Evolutionary conservation across 2,797 vertebrate genomes (phyloP).

Genomic region (Anguilla anguilla): DNA sequence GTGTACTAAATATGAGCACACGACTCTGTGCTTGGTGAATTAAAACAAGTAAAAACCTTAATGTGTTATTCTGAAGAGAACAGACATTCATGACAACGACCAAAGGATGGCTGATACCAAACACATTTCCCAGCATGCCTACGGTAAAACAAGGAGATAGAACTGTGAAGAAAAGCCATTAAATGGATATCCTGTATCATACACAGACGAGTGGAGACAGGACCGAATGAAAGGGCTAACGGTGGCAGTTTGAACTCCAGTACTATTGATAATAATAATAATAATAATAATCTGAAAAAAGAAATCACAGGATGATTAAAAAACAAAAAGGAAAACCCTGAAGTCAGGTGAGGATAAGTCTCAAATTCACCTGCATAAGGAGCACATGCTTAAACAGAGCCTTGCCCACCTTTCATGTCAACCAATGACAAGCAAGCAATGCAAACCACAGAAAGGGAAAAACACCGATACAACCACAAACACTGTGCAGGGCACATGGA

Average conservation of each 20-base stretch:
- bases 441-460: slow-evolving; percentile 73
- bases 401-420: slow-evolving; percentile 97
- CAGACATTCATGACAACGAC: slow-evolving; percentile 55
- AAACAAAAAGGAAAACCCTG: slow-evolving; percentile 73
- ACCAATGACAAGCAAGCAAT: slow-evolving; percentile 97
- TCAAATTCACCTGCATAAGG: slow-evolving; percentile 95
- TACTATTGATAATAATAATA: slow-evolving; percentile 57
- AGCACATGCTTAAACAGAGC: slow-evolving; percentile 92
- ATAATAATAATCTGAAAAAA: slow-evolving; percentile 65
- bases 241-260: slow-evolving; percentile 37
- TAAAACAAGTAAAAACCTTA: neutral
- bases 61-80: slow-evolving; percentile 46
- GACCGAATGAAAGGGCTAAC: slow-evolving; percentile 75
- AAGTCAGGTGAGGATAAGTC: slow-evolving; percentile 97
- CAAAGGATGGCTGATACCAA: slow-evolving; percentile 52
- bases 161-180: slow-evolving; percentile 58
- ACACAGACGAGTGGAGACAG: slow-evolving; percentile 81
- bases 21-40: slow-evolving; percentile 14
- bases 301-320: slow-evolving; percentile 67
- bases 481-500: too few relatives aligned
- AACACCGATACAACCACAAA: slow-evolving; percentile 82
- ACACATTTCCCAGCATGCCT: slow-evolving; percentile 64
- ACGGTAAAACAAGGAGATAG: slow-evolving; percentile 52
- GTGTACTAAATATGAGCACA: neutral
- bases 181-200: slow-evolving; percentile 63